Percentiles rank a stretch among this genome's conserved stretches.
Conservation (phyloP, 1,140 invertebrate species). For the Calliopsis andreniformis region DNA sequence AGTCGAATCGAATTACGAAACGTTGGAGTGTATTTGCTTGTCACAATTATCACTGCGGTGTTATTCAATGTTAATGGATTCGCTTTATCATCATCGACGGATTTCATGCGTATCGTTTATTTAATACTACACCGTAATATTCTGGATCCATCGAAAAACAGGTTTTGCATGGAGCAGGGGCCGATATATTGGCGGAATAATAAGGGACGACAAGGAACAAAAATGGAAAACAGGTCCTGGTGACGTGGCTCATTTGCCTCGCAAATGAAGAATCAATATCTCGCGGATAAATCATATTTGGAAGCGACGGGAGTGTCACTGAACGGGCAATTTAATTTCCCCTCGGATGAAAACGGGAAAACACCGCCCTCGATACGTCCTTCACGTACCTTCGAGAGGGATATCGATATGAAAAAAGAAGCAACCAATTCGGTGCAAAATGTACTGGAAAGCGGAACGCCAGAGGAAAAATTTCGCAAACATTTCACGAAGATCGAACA, state of each 20-base stretch:
- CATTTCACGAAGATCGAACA: background rate
- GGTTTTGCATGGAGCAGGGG: background rate
- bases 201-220: background rate
- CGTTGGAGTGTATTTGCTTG: background rate
- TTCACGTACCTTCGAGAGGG: background rate
- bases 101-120: background rate
- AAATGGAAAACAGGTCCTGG: background rate
- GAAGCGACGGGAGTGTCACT: constrained; percentile 4
- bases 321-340: constrained; percentile 33
- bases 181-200: background rate
- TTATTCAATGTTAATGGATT: background rate
- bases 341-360: background rate
- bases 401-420: background rate
- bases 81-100: background rate
- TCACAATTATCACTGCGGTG: background rate
- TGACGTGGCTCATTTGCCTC: constrained; percentile 45
- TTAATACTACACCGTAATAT: background rate
- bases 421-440: too few species aligned
- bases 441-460: background rate
- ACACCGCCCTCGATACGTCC: background rate
- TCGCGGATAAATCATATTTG: constrained; percentile 47
- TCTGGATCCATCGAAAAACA: background rate
- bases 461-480: background rate
- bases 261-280: constrained; percentile 55
- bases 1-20: background rate